Conservation (phyloP, 1,140 invertebrate genomes). For the Cyrtorhinus lividipennis region DNA sequence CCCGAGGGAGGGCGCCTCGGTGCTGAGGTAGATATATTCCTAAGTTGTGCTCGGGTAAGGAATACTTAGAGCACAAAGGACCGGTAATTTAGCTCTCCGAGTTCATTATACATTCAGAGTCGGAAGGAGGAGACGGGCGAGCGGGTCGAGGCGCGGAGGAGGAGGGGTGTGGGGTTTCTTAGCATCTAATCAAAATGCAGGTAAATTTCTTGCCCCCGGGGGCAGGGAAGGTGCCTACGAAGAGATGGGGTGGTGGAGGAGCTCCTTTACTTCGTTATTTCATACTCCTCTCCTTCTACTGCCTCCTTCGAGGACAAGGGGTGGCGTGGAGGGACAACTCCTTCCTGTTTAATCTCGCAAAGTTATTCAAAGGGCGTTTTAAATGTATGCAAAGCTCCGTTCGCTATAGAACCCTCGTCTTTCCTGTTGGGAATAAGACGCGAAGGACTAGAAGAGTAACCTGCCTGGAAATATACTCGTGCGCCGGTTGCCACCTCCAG, state of each 20-base stretch:
- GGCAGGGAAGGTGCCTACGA: not conserved
- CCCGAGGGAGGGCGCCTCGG: conserved; percentile 3
- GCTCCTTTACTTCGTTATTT: conserved; percentile 20
- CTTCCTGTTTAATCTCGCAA: conserved; percentile 20
- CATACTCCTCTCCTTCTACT: conserved; percentile 6
- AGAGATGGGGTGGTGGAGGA: conserved; percentile 9
- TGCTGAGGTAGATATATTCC: conserved; percentile 15
- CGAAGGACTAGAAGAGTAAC: not conserved
- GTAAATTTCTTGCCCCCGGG: conserved; percentile 19
- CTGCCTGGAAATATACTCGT: not conserved
- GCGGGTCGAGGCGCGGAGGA: not conserved
- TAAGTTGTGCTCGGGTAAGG: conserved; percentile 14
- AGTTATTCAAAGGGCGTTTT: conserved; percentile 22
- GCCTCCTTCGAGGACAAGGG: not conserved
- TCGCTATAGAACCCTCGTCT: not conserved
- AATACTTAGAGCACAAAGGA: conserved; percentile 17
- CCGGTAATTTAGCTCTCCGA: conserved; percentile 15
- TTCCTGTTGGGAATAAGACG: not conserved
- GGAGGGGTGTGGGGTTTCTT: conserved; percentile 17
- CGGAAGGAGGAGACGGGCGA: not conserved
- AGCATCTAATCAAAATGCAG: conserved; percentile 23
- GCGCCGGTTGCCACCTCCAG: no score
- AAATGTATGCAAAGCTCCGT: conserved; percentile 20
- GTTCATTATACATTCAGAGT: conserved; percentile 22
- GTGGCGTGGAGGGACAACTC: not conserved